These are phyloP conservation scores for Zeuzera pyrina DNA, from an alignment of 2,888 invertebrate species.

Conservation along the genomic window DNA sequence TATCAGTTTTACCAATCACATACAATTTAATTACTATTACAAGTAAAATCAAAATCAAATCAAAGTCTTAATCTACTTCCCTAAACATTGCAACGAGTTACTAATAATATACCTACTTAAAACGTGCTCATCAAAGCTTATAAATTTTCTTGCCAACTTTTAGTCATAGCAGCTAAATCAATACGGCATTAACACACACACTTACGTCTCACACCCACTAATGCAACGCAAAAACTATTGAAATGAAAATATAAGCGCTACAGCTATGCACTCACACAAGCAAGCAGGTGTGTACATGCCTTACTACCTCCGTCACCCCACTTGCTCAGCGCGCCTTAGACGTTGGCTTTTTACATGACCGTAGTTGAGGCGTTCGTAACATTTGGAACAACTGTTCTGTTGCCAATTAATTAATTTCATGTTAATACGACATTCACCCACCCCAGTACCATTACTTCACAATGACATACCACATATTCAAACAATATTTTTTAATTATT, in stretches of 20 bases:
- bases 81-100: too few relatives aligned
- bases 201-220: constrained; percentile 36
- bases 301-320: constrained; percentile 25
- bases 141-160: constrained; percentile 45
- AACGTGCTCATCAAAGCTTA: too few relatives aligned
- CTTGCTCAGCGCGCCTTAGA: constrained; percentile 54
- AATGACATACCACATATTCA: too few relatives aligned
- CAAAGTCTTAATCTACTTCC: too few relatives aligned
- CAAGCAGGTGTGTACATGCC: constrained; percentile 44
- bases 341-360: constrained; percentile 70
- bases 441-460: too few relatives aligned
- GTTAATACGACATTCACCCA: too few relatives aligned
- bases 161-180: constrained; percentile 46
- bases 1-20: too few relatives aligned
- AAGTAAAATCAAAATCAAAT: too few relatives aligned
- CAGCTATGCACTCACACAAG: constrained; percentile 37
- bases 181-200: constrained; percentile 68
- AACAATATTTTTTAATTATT: too few relatives aligned
- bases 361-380: constrained; percentile 41
- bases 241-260: constrained; percentile 67
- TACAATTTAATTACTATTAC: too few relatives aligned
- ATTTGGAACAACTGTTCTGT: constrained; percentile 22
- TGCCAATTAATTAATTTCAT: constrained; percentile 19
- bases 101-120: too few relatives aligned
- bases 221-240: constrained; percentile 65